Evolutionary conservation across 2,888 invertebrate genomes (phyloP).

Genomic region (Apamea epomidion): DNA sequence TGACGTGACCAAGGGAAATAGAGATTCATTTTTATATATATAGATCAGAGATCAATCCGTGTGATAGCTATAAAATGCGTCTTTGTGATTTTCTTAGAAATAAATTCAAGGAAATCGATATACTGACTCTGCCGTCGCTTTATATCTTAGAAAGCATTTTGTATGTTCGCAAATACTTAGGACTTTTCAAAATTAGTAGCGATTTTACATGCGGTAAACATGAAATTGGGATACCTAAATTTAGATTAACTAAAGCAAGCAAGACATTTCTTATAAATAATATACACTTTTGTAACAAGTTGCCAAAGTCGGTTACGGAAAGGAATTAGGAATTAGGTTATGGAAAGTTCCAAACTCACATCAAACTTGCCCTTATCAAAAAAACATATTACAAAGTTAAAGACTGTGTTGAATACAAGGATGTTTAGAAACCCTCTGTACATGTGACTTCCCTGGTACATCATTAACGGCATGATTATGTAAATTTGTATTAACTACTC

Average conservation of each 20-base stretch:
- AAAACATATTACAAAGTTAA: neutral
- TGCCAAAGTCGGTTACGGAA: neutral
- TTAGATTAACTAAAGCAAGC: neutral
- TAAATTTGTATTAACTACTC: neutral
- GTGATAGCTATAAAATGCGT: neutral
- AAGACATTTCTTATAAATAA: neutral
- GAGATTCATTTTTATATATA: no score
- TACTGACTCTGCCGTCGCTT: neutral
- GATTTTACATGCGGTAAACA: neutral
- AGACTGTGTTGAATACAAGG: neutral
- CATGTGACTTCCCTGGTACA: neutral
- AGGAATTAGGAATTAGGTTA: neutral
- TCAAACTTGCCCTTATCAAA: neutral
- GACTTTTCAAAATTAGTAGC: neutral
- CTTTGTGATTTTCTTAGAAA: neutral
- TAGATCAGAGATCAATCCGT: neutral
- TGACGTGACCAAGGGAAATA: no score
- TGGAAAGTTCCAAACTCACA: neutral
- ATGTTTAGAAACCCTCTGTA: neutral
- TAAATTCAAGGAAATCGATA: neutral
- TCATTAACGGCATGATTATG: neutral
- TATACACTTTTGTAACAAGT: neutral
- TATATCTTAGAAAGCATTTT: neutral
- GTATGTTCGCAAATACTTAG: neutral
- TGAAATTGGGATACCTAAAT: neutral